Evolutionary conservation across 2,888 invertebrate genomes (phyloP).

Genomic region (Pedicia rivosa): DNA sequence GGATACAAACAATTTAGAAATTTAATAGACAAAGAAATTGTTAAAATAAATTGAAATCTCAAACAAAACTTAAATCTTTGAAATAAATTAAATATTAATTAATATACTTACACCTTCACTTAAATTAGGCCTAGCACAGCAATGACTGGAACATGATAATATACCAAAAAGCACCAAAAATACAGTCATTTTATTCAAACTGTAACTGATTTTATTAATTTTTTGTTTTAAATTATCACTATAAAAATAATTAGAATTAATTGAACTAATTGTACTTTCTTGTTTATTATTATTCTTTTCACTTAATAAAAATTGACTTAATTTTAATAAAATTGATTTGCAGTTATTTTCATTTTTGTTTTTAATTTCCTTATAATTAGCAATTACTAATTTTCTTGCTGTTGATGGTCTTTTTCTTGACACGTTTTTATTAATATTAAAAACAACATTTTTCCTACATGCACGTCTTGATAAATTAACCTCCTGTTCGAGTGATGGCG

Average conservation of each 20-base stretch:
- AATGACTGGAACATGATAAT: background rate
- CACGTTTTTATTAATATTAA: background rate
- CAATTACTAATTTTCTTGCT: no score
- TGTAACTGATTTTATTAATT: background rate
- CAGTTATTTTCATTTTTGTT: background rate
- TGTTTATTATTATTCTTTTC: background rate
- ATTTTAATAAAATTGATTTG: conserved; percentile 1
- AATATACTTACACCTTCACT: background rate
- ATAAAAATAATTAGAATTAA: background rate
- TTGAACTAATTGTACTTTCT: background rate
- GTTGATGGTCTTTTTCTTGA: background rate
- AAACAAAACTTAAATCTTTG: no score
- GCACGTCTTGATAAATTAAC: conserved; percentile 53
- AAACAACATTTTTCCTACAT: conserved; percentile 34
- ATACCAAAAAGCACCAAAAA: conserved; percentile 5
- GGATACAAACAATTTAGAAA: no score
- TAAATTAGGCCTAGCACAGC: conserved; percentile 2
- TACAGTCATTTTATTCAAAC: conserved; percentile 3
- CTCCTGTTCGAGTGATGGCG: conserved; percentile 41
- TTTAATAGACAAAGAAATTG: no score
- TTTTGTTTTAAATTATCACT: background rate
- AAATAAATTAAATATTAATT: no score
- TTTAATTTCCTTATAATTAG: no score
- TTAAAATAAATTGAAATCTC: no score
- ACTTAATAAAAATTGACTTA: conserved; percentile 1